Evolutionary conservation across 2,888 invertebrate species (phyloP), one percentile per base, ranked within the genome.

Genomic region (Chaetoderma sp.): DNA sequence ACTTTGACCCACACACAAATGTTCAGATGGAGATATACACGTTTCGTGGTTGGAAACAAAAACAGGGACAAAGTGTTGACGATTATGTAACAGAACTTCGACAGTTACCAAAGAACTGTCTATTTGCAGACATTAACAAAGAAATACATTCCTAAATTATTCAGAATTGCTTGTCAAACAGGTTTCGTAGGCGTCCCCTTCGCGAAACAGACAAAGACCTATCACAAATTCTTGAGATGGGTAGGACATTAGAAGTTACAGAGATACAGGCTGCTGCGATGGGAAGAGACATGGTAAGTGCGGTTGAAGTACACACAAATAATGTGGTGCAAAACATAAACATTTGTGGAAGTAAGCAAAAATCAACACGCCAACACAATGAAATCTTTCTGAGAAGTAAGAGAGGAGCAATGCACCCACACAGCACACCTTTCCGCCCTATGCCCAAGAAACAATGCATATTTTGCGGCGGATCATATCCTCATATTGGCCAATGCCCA

Each of bases 11-110:
- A 2, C 21, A 23, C 4, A 8, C 18, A 4, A 21, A 47, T 27
- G 16, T n/a, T 8, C 69, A 72, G 47, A 67, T 73, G 54, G 68
- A 71, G 47, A 61, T 73, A 3, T 70, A 70, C 57, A 60, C 56
- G 44, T 73, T 70, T 39, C 30, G 71, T 25, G 47, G 18, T 4
- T 59, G 54, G 47, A 73, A 70, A 67, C 71, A 73, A 45, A 54
- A 36, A 30, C 59, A 64, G 4, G 55, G 44, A 0, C 72, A 70
- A 42, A 39, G 67, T 10, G 58, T 72, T 21, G 68, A 73, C 58
- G 72, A 74, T 55, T 72, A 42, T 58, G 64, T 70, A 0, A 72
- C 67, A 4, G 72, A 74, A 65, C 47, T 72, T 6, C 27, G 74
- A 44, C 68, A 52, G 33, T 42, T 70, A 21, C 60, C 69, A 4